These are phyloP conservation scores for Gandaritis pyraliata DNA, from an alignment of 2,888 invertebrate genomes.

Conservation along the genomic window DNA sequence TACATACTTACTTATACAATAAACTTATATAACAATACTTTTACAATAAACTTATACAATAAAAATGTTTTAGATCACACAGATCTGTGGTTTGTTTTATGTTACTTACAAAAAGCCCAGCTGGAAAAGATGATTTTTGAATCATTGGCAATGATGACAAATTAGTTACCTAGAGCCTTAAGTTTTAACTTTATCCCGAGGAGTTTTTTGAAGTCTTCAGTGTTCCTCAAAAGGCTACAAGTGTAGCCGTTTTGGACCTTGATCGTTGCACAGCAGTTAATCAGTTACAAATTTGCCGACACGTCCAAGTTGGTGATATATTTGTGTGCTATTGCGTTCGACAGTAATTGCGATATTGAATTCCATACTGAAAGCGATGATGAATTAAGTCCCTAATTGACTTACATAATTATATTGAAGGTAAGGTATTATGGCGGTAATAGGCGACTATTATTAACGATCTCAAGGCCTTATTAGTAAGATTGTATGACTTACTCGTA, in stretches of 20 bases:
- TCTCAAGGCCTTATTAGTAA: neutral
- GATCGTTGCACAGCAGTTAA: slow-evolving; percentile 30
- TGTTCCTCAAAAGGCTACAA: neutral
- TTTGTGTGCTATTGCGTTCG: slow-evolving; percentile 33
- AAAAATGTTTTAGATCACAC: too few relatives aligned
- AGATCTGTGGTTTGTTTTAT: too few relatives aligned
- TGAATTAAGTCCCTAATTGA: slow-evolving; percentile 41
- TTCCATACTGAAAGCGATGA: slow-evolving; percentile 36
- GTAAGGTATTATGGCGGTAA: slow-evolving; percentile 7
- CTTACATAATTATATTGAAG: slow-evolving; percentile 22
- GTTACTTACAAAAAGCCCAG: too few relatives aligned
- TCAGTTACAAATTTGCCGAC: slow-evolving; percentile 37
- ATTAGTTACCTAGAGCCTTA: too few relatives aligned
- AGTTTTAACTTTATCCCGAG: too few relatives aligned
- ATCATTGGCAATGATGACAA: too few relatives aligned
- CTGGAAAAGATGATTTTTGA: too few relatives aligned
- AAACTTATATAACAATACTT: too few relatives aligned
- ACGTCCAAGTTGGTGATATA: slow-evolving; percentile 33
- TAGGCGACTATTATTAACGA: slow-evolving; percentile 1
- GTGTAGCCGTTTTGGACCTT: neutral
- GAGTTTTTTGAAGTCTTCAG: too few relatives aligned
- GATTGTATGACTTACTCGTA: neutral
- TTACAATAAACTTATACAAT: too few relatives aligned
- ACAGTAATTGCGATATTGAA: slow-evolving; percentile 38
- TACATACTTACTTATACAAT: too few relatives aligned